Conservation (phyloP, 2,113 vertebrate species). For the Fregetta grallaria region DNA sequence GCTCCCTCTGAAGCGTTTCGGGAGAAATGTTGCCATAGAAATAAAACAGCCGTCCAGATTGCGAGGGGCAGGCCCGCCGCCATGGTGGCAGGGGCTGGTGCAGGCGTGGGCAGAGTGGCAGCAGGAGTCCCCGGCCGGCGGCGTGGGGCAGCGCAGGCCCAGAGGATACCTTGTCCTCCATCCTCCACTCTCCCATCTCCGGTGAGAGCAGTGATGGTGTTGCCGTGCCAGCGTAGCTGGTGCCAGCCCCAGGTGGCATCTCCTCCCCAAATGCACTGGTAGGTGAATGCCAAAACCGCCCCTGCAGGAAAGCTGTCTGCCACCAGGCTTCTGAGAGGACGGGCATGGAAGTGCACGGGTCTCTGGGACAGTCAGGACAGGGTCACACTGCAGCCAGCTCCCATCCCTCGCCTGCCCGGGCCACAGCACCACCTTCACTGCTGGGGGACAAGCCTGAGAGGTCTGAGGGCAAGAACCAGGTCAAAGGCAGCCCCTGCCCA, state of each 20-base stretch:
- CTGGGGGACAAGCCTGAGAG: neutral
- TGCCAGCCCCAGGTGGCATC: neutral
- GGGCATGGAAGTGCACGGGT: rapidly evolving
- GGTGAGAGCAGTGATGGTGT: neutral
- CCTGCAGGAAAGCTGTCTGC: neutral
- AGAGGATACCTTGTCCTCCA: neutral
- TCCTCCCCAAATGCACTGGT: neutral
- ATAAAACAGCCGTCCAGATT: neutral
- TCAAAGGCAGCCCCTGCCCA: neutral
- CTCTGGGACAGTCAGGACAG: too few relatives aligned
- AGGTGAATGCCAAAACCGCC: neutral
- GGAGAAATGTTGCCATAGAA: conserved; percentile 63
- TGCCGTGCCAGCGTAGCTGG: neutral
- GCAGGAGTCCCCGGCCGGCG: neutral
- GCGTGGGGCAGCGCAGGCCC: rapidly evolving
- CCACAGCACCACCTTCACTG: neutral
- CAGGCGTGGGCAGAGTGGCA: rapidly evolving
- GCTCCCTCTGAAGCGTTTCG: neutral
- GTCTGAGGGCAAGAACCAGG: neutral
- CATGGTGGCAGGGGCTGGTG: neutral
- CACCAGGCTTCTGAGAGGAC: neutral
- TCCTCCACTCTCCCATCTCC: neutral
- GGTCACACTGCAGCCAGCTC: neutral
- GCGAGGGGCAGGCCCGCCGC: neutral
- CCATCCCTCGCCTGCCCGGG: neutral